These are phyloP conservation scores for Clarias laeviceps DNA, from an alignment of 2,797 vertebrate species.

Conservation along the genomic window DNA sequence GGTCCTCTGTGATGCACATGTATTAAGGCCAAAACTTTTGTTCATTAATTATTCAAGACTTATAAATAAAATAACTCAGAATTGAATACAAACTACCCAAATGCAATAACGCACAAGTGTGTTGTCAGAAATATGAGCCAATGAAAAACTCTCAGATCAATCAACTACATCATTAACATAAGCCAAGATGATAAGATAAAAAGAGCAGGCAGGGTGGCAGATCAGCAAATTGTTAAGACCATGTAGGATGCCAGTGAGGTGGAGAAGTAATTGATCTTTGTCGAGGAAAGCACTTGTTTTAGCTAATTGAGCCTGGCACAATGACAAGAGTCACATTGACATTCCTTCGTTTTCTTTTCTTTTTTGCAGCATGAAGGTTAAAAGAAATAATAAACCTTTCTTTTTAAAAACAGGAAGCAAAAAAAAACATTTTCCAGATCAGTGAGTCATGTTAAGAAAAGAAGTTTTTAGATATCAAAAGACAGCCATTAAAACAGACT, in stretches of 20 bases:
- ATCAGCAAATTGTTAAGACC: constrained; percentile 47
- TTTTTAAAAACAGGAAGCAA: neutral
- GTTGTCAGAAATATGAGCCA: neutral
- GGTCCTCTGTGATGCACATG: neutral
- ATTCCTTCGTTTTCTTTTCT: constrained; percentile 33
- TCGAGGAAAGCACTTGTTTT: constrained; percentile 36
- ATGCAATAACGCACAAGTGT: neutral
- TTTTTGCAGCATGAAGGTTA: constrained; percentile 21
- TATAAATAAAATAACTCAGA: constrained; percentile 3
- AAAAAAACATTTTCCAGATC: neutral
- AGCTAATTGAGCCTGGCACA: constrained; percentile 43
- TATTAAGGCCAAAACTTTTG: neutral
- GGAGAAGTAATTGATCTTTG: constrained; percentile 47
- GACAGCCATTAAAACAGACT: constrained; percentile 14
- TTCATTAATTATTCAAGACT: constrained; percentile 1
- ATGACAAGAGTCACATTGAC: constrained; percentile 41
- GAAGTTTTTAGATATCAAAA: neutral
- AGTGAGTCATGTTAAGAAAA: constrained; percentile 13
- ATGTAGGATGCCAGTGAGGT: constrained; percentile 27
- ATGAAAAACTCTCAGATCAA: constrained; percentile 11
- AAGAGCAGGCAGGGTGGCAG: constrained; percentile 32
- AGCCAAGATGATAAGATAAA: constrained; percentile 36
- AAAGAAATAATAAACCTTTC: neutral
- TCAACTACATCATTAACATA: constrained; percentile 33
- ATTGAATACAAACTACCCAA: constrained; percentile 1